These are phyloP conservation scores for Theocolax elegans DNA, from an alignment of 1,140 invertebrate genomes.

Conservation along the genomic window DNA sequence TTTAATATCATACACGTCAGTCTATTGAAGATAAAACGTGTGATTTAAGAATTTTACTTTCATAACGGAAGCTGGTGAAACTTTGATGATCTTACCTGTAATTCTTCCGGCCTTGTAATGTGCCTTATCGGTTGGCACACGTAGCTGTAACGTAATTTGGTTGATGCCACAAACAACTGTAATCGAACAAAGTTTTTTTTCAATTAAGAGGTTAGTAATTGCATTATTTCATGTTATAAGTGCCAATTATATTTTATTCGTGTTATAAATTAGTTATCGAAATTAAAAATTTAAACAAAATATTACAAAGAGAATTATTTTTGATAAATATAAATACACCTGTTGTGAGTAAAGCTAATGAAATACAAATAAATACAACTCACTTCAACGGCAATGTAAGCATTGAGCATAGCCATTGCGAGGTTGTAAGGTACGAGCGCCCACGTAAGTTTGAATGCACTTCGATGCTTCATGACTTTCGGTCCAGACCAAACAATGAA, in stretches of 20 bases:
- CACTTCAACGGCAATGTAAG: constrained; percentile 86
- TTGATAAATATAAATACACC: no score
- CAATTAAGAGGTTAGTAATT: not conserved
- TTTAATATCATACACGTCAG: no score
- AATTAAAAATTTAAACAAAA: no score
- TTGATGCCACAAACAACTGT: constrained; percentile 80
- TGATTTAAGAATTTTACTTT: no score
- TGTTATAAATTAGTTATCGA: no score
- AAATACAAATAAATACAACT: no score
- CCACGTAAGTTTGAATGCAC: constrained; percentile 82
- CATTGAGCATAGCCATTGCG: constrained; percentile 84
- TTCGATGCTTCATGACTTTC: constrained; percentile 83
- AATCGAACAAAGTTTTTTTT: constrained; percentile 50
- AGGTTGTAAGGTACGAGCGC: constrained; percentile 88
- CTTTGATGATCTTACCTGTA: constrained; percentile 73
- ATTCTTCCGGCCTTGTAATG: constrained; percentile 82
- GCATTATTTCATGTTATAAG: constrained; percentile 12
- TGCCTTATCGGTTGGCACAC: constrained; percentile 90
- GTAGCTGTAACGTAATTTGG: constrained; percentile 85
- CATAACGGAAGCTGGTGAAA: no score
- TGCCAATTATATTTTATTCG: not conserved
- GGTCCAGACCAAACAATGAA: constrained; percentile 84
- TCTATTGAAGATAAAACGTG: no score
- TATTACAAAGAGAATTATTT: no score
- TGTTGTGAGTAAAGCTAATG: no score